Base-by-base conservation (phyloP, 2,113 vertebrate genomes). In the Nyctereutes procyonoides region DNA sequence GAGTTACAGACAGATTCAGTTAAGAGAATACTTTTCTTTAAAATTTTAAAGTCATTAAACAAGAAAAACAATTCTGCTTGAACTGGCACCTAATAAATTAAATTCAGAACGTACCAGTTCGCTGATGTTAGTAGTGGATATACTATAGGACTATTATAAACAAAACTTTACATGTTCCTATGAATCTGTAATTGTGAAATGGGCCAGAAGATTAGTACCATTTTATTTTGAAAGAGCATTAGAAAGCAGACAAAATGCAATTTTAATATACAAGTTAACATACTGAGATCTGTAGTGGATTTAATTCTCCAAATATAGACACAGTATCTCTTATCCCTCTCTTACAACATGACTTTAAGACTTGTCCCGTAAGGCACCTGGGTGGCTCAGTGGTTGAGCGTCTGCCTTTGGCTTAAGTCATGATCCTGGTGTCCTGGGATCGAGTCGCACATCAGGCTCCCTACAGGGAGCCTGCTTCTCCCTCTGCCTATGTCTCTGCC, bases 221-320 rank as follows among this genome's bases (percentile, higher is more conserved):
- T 71, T 96, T 43, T 53, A 81, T 53, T 89, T 80, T 69, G 73
- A 56, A 96, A 93, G 55, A 77, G 13, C 58, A 63, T 48, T 85
- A 92, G n/a, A 97, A 90, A 90, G 86, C 12, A 51, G 51, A 93
- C 13, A 93, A 85, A 81, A 80, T 17, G 26, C 9, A 81, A 86
- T 43, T 96, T 93, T 93, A 89, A 89, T 89, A 60, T 60, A 60
- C 32, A 84, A 96, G 51, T 24, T 74, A 95, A 90, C 48, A 86
- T 55, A 10, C 13, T 87, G 35, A 90, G 56, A 51, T 81, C 15
- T 63, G n/a, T 56, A 26, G 56, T 17, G 51, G 22, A 81, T 32
- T 51, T 87, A 87, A 69, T 81, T 58, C 14, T 82, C 81, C 65
- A 94, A 74, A 82, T 43, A 94, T 0, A 87, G 11, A 87, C 20